Base-by-base conservation (phyloP, 2,888 invertebrate genomes). In the Allacma fusca region DNA sequence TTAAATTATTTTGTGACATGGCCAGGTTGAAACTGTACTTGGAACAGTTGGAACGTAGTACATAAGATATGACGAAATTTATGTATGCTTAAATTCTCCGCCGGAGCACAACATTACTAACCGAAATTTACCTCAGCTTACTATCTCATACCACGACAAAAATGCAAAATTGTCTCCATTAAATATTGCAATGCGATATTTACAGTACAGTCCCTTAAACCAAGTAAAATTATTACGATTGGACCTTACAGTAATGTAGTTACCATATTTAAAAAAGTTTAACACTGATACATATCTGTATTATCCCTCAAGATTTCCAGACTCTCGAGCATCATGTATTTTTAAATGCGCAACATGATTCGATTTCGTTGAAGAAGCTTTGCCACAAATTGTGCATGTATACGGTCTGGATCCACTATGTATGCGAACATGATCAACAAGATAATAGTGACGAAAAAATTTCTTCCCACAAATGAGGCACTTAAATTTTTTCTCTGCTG, bases 341-440 rank as follows among this genome's bases (percentile, higher is more conserved):
- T 93, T 92, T 78, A 95, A 90, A 87, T 95, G 95, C 87, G 95
- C 95, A 85, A 95, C 94, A 85, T 95, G 95, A 88, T 95, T 95
- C 65, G 94, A 94, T 87, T 95, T 95, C 76, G 95, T 95, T 84
- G 93, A 92, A 69, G 94, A 94, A 12, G 93, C 92, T 88, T 95
- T 95, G 40, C 94, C 95, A 87, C 95, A 95, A 78, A 95, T 93
- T 13, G 93, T 93, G 87, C 95, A 95, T 0, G 93, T 90, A 87
- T 92, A 94, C 43, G 95, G 95, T 74, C 93, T 87, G n/a, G 85
- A 91, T 0, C 95, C 95, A 77, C 92, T 93, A 86, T 96, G 95
- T 73, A 94, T 93, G 83, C 94, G 91, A 89, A 94, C 91, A 86
- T 96, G 95, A 86, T 95, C 95, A 62, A 93, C 93, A 71, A 96